Evolutionary conservation across 2,888 invertebrate species (phyloP).

Genomic region (Euphydryas editha): DNA sequence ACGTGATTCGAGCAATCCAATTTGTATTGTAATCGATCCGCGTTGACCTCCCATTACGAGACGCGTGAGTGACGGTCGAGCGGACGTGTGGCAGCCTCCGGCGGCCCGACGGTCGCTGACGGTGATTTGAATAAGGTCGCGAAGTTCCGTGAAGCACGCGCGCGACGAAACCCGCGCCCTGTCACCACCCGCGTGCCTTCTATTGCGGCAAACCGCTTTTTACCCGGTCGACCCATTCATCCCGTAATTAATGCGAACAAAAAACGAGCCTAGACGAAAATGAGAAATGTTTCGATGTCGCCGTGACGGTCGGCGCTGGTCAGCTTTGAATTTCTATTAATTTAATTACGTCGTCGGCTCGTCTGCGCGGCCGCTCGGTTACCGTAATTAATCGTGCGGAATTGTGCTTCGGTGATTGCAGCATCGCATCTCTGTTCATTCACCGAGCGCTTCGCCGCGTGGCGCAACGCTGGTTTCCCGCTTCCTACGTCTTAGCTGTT

Average conservation of each 20-base stretch:
- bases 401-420: slow-evolving; percentile 39
- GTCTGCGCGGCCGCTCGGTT: slow-evolving; percentile 49
- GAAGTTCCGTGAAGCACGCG: slow-evolving; percentile 69
- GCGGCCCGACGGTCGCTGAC: slow-evolving; percentile 7
- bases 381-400: slow-evolving; percentile 44
- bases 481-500: background rate
- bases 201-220: slow-evolving; percentile 48
- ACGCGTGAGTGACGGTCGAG: background rate
- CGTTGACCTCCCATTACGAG: background rate
- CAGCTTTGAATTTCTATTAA: slow-evolving; percentile 68
- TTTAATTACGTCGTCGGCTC: slow-evolving; percentile 74
- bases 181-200: slow-evolving; percentile 4
- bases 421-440: slow-evolving; percentile 30
- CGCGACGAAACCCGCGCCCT: slow-evolving; percentile 52
- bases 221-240: slow-evolving; percentile 63
- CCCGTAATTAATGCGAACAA: slow-evolving; percentile 76
- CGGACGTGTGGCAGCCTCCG: slow-evolving; percentile 26
- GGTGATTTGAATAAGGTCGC: slow-evolving; percentile 58
- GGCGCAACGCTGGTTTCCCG: background rate
- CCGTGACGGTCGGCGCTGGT: slow-evolving; percentile 45
- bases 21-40: slow-evolving; percentile 1
- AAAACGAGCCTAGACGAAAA: slow-evolving; percentile 72
- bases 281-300: slow-evolving; percentile 76
- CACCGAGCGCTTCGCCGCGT: slow-evolving; percentile 15
- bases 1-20: slow-evolving; percentile 8